Evolutionary conservation across 2,888 invertebrate genomes (phyloP).

Genomic region (Drosophila lacicola): DNA sequence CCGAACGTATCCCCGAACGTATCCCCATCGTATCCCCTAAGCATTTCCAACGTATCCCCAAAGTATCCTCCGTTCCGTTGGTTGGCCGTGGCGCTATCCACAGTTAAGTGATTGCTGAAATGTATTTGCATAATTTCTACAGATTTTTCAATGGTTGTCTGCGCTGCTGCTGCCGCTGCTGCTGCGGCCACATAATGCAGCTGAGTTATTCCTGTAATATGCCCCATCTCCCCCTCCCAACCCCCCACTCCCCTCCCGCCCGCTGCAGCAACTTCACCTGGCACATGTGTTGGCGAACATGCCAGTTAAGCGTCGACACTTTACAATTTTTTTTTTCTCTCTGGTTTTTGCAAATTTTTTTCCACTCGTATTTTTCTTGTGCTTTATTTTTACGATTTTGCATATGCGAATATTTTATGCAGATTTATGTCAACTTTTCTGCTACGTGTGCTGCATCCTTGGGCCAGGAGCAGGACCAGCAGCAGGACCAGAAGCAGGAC

Average conservation of each 20-base stretch:
- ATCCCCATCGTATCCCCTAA: background rate
- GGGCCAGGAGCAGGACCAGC: constrained; percentile 13
- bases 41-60: background rate
- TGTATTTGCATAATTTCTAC: constrained; percentile 80
- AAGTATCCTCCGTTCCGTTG: constrained; percentile 16
- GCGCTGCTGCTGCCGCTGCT: constrained; percentile 11
- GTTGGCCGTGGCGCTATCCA: constrained; percentile 24
- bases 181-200: constrained; percentile 56
- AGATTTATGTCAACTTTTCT: constrained; percentile 79
- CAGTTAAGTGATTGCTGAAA: constrained; percentile 80
- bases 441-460: constrained; percentile 64
- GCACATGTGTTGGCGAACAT: constrained; percentile 59
- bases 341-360: background rate
- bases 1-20: background rate
- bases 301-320: constrained; percentile 69
- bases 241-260: background rate
- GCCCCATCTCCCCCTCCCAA: background rate
- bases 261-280: constrained; percentile 30
- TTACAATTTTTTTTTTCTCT: constrained; percentile 25
- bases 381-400: constrained; percentile 61
- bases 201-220: constrained; percentile 35
- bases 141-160: constrained; percentile 77
- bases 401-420: constrained; percentile 81
- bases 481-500: constrained; percentile 11
- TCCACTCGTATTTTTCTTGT: constrained; percentile 17